Evolutionary conservation across 2,797 vertebrate genomes (phyloP).

Genomic region (Malurus splendens): DNA sequence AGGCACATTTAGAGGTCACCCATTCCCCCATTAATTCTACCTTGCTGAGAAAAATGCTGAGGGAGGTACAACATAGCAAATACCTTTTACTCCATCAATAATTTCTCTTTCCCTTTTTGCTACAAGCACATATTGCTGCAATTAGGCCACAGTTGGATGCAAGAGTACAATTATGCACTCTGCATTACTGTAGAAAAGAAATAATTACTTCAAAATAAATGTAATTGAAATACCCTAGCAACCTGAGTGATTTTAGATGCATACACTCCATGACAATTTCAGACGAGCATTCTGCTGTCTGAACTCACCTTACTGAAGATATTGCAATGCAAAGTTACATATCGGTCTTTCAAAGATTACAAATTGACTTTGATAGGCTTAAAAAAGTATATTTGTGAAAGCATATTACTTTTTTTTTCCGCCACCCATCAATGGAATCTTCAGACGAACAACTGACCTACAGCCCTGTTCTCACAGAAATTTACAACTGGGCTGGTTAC

Average conservation of each 20-base stretch:
- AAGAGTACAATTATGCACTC: slow-evolving; percentile 10
- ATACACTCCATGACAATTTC: neutral
- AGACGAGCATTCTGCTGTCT: neutral
- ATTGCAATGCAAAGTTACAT: neutral
- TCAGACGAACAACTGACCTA: neutral
- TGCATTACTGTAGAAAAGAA: slow-evolving; percentile 24
- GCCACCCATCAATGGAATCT: neutral
- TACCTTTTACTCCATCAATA: slow-evolving; percentile 16
- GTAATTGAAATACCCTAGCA: neutral
- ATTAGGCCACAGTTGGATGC: slow-evolving; percentile 46
- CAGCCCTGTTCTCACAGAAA: neutral
- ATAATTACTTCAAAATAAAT: slow-evolving; percentile 40
- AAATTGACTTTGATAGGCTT: neutral
- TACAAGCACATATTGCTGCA: slow-evolving; percentile 21
- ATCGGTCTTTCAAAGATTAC: neutral
- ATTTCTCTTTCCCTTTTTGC: slow-evolving; percentile 28
- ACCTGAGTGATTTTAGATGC: neutral
- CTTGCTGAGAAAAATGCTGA: slow-evolving; percentile 51
- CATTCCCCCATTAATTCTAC: slow-evolving; percentile 11
- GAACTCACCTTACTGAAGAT: neutral
- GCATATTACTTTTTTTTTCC: neutral
- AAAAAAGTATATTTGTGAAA: neutral
- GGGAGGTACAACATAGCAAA: slow-evolving; percentile 1
- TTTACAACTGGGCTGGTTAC: neutral
- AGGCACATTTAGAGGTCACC: slow-evolving; percentile 35